Evolutionary conservation across 2,797 vertebrate genomes (phyloP).

Genomic region (Pipistrellus nathusii): DNA sequence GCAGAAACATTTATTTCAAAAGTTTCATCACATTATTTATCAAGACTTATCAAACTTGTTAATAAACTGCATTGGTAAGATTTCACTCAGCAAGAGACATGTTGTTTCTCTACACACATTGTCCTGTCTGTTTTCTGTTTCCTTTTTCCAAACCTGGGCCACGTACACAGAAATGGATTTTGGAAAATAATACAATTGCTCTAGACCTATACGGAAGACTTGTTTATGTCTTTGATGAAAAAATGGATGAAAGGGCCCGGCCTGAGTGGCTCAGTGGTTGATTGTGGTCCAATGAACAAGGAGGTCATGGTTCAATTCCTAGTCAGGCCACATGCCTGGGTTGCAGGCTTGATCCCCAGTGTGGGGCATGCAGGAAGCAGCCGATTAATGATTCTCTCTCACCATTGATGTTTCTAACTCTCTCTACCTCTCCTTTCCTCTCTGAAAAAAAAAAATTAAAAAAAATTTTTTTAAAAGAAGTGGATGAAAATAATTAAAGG

Average conservation of each 20-base stretch:
- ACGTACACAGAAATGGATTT: slow-evolving; percentile 70
- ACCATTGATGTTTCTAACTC: no score
- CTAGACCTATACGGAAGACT: slow-evolving; percentile 63
- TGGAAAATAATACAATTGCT: slow-evolving; percentile 62
- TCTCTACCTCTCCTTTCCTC: no score
- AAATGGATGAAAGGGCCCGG: not conserved
- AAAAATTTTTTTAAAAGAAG: no score
- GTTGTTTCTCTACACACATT: slow-evolving; percentile 36
- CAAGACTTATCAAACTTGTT: slow-evolving; percentile 32
- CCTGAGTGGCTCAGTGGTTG: no score
- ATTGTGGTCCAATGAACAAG: no score
- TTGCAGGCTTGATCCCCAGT: no score
- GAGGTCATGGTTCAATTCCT: no score
- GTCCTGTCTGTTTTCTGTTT: slow-evolving; percentile 16
- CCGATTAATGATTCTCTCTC: no score
- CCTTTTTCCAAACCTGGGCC: slow-evolving; percentile 47
- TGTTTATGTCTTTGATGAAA: slow-evolving; percentile 48
- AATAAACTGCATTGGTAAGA: not conserved
- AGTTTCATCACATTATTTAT: slow-evolving; percentile 24
- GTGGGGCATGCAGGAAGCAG: no score
- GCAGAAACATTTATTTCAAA: slow-evolving; percentile 47
- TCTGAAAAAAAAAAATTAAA: no score
- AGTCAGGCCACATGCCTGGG: no score
- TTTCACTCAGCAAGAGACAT: slow-evolving; percentile 36
- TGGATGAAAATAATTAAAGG: slow-evolving; percentile 55